Evolutionary conservation across 2,113 vertebrate genomes (phyloP).

Genomic region (Anolis sagrei): DNA sequence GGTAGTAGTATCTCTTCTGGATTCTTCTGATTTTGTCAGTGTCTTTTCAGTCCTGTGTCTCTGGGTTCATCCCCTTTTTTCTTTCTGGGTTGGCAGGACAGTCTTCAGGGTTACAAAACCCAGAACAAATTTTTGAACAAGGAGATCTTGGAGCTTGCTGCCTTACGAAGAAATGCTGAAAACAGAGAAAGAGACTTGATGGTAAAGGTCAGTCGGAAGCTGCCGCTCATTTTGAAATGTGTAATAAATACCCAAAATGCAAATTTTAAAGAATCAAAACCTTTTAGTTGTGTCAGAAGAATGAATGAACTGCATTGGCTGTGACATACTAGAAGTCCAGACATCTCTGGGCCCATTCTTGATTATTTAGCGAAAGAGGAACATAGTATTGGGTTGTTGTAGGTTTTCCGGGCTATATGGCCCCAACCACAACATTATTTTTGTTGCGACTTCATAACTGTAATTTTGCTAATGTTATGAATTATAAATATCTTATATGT

Average conservation of each 20-base stretch:
- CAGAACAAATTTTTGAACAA: constrained; percentile 99
- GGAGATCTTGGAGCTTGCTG: constrained; percentile 95
- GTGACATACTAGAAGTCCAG: too few species aligned
- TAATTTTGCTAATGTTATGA: too few species aligned
- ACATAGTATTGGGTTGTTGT: too few species aligned
- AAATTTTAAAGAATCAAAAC: too few species aligned
- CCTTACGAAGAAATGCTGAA: constrained; percentile 90
- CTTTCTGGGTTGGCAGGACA: constrained; percentile 84
- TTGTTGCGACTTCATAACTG: too few species aligned
- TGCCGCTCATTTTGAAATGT: background rate
- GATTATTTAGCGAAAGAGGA: too few species aligned
- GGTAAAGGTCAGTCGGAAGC: constrained; percentile 84
- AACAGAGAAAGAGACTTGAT: constrained; percentile 87
- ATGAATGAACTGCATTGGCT: too few species aligned
- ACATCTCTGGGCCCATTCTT: too few species aligned
- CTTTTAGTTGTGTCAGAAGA: background rate
- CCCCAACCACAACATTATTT: too few species aligned
- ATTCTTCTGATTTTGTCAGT: too few species aligned
- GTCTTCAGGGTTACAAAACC: constrained; percentile 93
- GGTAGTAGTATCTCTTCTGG: background rate
- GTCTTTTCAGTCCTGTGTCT: background rate
- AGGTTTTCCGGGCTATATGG: too few species aligned
- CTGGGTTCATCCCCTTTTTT: background rate
- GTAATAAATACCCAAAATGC: background rate
- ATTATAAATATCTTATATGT: too few species aligned